Evolutionary conservation across 92 coral and sea anemone species (phyloP).

Genomic region (Diadumene lineata): DNA sequence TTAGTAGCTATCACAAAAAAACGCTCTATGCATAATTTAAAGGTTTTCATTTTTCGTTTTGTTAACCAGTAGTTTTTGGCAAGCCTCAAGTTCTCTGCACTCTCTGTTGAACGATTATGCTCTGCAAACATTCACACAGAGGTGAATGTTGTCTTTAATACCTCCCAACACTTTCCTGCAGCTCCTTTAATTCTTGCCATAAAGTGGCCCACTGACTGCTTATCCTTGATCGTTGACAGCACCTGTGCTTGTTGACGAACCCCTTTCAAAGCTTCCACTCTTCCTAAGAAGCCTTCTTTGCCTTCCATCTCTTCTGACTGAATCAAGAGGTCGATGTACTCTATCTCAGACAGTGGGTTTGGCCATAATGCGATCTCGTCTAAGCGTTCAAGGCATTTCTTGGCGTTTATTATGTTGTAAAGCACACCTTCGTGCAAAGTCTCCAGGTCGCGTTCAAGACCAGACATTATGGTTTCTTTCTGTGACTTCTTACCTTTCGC

Average conservation of each 20-base stretch:
- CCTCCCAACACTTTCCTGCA: neutral
- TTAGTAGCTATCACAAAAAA: too few species aligned
- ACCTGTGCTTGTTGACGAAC: slow-evolving; percentile 32
- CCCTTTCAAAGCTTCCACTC: slow-evolving; percentile 16
- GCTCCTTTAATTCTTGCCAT: neutral
- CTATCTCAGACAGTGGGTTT: slow-evolving; percentile 33
- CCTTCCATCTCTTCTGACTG: slow-evolving; percentile 35
- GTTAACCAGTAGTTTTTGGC: too few species aligned
- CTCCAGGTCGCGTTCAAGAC: neutral
- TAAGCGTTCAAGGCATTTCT: slow-evolving; percentile 9
- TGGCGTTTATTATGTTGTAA: slow-evolving; percentile 2
- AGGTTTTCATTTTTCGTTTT: too few species aligned
- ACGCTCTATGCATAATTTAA: too few species aligned
- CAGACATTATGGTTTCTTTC: neutral
- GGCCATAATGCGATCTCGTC: slow-evolving; percentile 50
- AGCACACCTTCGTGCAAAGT: neutral
- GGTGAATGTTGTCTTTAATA: too few species aligned
- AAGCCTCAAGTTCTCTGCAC: too few species aligned
- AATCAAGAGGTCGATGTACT: slow-evolving; percentile 45
- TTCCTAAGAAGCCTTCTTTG: slow-evolving; percentile 33
- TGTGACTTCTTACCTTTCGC: slow-evolving; percentile 10
- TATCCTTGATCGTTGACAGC: neutral
- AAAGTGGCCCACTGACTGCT: neutral
- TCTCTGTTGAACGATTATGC: too few species aligned
- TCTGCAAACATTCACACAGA: too few species aligned